Evolutionary conservation across 2,797 vertebrate genomes (phyloP).

Genomic region (Takifugu rubripes): DNA sequence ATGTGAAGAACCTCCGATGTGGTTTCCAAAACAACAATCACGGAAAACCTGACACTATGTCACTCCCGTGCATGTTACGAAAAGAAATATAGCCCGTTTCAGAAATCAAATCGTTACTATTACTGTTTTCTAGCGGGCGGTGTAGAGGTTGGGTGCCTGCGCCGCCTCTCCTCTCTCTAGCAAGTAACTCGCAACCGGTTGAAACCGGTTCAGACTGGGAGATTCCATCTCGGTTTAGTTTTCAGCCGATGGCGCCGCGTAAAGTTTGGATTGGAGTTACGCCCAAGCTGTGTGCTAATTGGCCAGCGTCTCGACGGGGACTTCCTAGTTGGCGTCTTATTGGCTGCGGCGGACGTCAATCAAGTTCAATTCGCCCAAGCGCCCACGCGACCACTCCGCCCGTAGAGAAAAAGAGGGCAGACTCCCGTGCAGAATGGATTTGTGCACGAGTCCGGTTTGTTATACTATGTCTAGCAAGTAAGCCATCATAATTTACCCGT

Average conservation of each 20-base stretch:
- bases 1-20: slow-evolving; percentile 63
- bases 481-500: no score
- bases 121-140: slow-evolving; percentile 69
- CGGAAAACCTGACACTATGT: slow-evolving; percentile 65
- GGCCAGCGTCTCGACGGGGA: slow-evolving; percentile 42
- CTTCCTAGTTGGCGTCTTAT: slow-evolving; percentile 37
- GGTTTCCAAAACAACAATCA: slow-evolving; percentile 68
- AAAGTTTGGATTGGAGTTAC: slow-evolving; percentile 93
- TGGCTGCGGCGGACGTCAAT: slow-evolving; percentile 52
- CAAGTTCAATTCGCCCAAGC: slow-evolving; percentile 72
- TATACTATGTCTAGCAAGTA: background rate
- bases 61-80: slow-evolving; percentile 74
- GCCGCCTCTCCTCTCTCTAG: slow-evolving; percentile 90
- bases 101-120: slow-evolving; percentile 70
- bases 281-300: slow-evolving; percentile 77
- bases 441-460: slow-evolving; percentile 36
- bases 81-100: slow-evolving; percentile 69
- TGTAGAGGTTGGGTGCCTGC: slow-evolving; percentile 76
- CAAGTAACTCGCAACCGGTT: slow-evolving; percentile 98
- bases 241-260: slow-evolving; percentile 99
- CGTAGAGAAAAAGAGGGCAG: slow-evolving; percentile 79
- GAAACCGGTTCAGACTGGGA: slow-evolving; percentile 99
- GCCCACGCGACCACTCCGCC: slow-evolving; percentile 77
- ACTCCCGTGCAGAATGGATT: slow-evolving; percentile 72
- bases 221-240: slow-evolving; percentile 99